Percentiles rank a stretch among this genome's conserved stretches.
Conservation (phyloP, 2,113 vertebrate genomes). For the Lophochroa leadbeateri region DNA sequence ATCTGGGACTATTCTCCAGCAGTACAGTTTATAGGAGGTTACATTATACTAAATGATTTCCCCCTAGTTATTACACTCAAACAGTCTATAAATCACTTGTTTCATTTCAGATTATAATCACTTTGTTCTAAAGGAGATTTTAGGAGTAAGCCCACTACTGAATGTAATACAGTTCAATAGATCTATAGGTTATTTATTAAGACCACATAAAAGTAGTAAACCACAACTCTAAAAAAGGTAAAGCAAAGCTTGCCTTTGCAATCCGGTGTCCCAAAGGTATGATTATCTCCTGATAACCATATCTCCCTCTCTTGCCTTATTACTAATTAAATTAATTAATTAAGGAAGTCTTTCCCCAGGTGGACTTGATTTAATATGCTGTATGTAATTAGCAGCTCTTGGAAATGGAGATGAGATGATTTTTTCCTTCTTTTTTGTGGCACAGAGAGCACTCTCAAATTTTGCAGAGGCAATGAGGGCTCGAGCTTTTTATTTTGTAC, state of each 20-base stretch:
- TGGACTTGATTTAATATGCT: conserved; percentile 72
- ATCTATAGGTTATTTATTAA: conserved; percentile 19
- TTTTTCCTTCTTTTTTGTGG: neutral
- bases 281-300: conserved; percentile 72
- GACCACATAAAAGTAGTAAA: conserved; percentile 11
- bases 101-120: neutral
- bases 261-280: conserved; percentile 36
- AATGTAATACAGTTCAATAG: neutral
- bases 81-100: neutral
- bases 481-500: neutral
- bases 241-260: conserved; percentile 15
- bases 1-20: neutral
- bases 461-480: neutral
- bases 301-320: conserved; percentile 60
- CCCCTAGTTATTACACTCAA: neutral
- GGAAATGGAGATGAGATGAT: conserved; percentile 70
- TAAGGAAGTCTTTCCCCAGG: conserved; percentile 70
- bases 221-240: conserved; percentile 1
- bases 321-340: conserved; percentile 81
- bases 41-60: neutral
- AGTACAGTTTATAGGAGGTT: neutral
- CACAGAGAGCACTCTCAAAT: neutral
- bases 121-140: neutral
- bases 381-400: conserved; percentile 66
- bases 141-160: neutral